Conservation (phyloP, 2,888 invertebrate genomes). For the Dasypogon diadema region DNA sequence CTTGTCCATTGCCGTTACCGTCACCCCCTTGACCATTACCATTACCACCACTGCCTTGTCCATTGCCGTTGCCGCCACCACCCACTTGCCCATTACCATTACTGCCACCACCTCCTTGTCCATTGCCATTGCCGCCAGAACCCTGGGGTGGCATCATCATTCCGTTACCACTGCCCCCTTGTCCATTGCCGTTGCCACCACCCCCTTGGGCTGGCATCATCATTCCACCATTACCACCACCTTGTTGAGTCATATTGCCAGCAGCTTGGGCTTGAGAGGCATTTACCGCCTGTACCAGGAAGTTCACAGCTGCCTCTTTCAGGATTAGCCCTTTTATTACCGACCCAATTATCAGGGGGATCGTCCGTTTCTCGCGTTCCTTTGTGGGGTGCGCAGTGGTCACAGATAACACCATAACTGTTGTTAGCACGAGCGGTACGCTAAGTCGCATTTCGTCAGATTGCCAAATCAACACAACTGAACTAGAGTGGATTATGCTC, state of each 20-base stretch:
- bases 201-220: constrained; percentile 1
- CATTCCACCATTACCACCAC: not conserved
- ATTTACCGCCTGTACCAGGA: constrained; percentile 30
- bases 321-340: constrained; percentile 37
- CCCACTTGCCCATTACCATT: not conserved
- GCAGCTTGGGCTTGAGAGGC: constrained; percentile 12
- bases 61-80: not conserved
- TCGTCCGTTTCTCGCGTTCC: constrained; percentile 39
- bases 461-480: not conserved
- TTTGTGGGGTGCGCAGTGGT: not conserved
- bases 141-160: not conserved
- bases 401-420: not conserved
- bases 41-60: not conserved
- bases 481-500: not conserved
- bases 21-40: not conserved
- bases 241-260: not conserved
- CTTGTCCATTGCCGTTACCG: not conserved
- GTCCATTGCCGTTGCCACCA: not conserved
- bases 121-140: not conserved
- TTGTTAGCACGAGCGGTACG: not conserved
- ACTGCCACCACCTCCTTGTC: not conserved
- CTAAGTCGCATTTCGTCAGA: constrained; percentile 17
- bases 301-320: constrained; percentile 33
- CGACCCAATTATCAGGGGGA: constrained; percentile 28
- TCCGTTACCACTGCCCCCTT: not conserved